phyloP scores from a whole-genome alignment of 1,140 invertebrate genomes.

The Zeugodacus cucurbitae region DNA sequence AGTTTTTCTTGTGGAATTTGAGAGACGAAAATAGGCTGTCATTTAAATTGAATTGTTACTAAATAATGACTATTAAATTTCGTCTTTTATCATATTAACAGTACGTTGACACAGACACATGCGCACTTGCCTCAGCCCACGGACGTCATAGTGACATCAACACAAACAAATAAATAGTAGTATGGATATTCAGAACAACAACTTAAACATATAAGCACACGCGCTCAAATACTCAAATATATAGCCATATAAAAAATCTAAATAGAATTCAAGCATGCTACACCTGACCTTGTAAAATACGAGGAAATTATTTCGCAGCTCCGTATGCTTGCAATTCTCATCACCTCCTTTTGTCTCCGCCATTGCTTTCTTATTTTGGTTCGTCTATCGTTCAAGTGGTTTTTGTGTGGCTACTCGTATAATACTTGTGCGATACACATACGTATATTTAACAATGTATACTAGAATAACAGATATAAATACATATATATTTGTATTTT shows the following conservation, averaged over 20 bases:
- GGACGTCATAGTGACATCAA: constrained; percentile 35
- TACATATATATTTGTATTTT: neutral
- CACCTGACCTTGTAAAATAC: constrained; percentile 43
- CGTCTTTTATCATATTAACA: neutral
- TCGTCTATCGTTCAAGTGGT: neutral
- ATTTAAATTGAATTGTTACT: neutral
- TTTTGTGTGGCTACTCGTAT: neutral
- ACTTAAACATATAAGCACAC: neutral
- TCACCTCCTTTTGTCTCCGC: neutral
- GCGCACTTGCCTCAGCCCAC: neutral
- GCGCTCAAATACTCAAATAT: neutral
- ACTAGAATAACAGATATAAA: neutral
- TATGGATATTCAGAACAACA: neutral
- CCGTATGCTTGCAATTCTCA: neutral
- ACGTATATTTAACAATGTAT: neutral
- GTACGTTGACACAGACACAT: neutral
- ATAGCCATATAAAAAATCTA: neutral
- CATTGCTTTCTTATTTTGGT: constrained; percentile 12
- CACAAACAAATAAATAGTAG: neutral
- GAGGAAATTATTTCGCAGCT: constrained; percentile 41
- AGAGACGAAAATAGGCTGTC: neutral
- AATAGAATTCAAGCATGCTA: constrained; percentile 14
- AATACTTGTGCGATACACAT: neutral
- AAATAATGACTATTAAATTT: constrained; percentile 7
- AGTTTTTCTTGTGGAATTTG: neutral